Conservation (phyloP, 2,888 invertebrate genomes). For the Ferdinandea cuprea region DNA sequence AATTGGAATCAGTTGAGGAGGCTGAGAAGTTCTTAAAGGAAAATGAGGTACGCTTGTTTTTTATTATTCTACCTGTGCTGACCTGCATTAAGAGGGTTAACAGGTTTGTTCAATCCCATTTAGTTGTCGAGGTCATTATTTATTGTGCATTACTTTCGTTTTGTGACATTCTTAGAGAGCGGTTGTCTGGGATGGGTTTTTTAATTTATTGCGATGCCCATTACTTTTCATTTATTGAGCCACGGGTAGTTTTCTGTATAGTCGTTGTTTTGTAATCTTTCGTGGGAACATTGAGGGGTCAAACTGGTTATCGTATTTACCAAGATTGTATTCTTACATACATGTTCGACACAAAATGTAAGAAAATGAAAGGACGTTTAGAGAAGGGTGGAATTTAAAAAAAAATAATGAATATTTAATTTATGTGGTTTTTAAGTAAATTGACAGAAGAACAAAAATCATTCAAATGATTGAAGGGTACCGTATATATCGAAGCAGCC, state of each 20-base stretch:
- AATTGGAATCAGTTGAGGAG: slow-evolving; percentile 90
- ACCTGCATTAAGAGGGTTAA: slow-evolving; percentile 23
- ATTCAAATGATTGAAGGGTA: too few relatives aligned
- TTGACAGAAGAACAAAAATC: too few relatives aligned
- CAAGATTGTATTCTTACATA: too few relatives aligned
- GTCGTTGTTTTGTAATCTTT: background rate
- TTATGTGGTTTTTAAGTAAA: too few relatives aligned
- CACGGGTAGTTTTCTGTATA: background rate
- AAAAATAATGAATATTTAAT: too few relatives aligned
- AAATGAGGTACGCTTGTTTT: slow-evolving; percentile 81
- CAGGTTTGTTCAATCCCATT: slow-evolving; percentile 30
- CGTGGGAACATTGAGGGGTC: background rate
- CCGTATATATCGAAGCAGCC: too few relatives aligned
- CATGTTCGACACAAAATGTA: too few relatives aligned
- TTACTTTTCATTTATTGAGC: background rate
- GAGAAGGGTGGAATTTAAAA: too few relatives aligned
- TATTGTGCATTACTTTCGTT: slow-evolving; percentile 17
- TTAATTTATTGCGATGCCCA: background rate
- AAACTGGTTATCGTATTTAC: background rate
- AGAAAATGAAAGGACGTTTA: too few relatives aligned
- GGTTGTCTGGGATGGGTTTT: background rate
- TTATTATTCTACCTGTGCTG: slow-evolving; percentile 8
- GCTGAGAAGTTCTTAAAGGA: slow-evolving; percentile 92
- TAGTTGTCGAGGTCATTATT: slow-evolving; percentile 2
- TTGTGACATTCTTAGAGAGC: background rate